A percentile compares a stretch with the other conserved stretches of the same genome.
Conservation (phyloP, 2,888 invertebrate genomes). For the Allygus modestus region DNA sequence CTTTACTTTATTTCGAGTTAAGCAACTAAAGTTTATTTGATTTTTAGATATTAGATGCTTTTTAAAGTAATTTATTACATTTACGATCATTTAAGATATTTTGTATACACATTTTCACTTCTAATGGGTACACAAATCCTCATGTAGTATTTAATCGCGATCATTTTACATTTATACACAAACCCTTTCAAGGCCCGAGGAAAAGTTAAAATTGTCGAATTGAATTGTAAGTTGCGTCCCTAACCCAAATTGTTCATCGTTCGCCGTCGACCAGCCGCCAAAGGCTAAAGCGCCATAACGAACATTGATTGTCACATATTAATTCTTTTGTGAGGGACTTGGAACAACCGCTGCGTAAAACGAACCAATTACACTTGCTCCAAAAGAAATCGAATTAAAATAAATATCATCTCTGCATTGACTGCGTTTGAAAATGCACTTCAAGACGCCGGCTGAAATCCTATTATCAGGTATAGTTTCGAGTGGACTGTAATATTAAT, state of each 20-base stretch:
- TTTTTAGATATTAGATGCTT: too few species aligned
- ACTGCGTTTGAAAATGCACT: background rate
- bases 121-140: too few species aligned
- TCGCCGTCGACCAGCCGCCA: background rate
- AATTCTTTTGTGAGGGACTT: slow-evolving; percentile 43
- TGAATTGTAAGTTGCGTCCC: background rate
- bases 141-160: too few species aligned
- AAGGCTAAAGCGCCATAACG: slow-evolving; percentile 19
- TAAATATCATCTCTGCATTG: background rate
- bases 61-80: too few species aligned
- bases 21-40: too few species aligned
- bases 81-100: too few species aligned
- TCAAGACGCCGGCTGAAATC: background rate
- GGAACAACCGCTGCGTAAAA: slow-evolving; percentile 33
- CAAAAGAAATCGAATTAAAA: background rate
- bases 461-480: too few species aligned
- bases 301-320: slow-evolving; percentile 35
- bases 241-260: background rate
- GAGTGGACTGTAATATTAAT: too few species aligned
- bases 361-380: slow-evolving; percentile 21
- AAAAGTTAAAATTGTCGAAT: background rate
- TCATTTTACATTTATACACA: too few species aligned
- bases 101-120: too few species aligned
- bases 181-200: too few species aligned
- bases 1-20: too few species aligned